Percentiles rank a stretch among this genome's conserved stretches.
Evolutionary conservation across 2,797 vertebrate genomes (phyloP).

Genomic region (Xenopus petersii): DNA sequence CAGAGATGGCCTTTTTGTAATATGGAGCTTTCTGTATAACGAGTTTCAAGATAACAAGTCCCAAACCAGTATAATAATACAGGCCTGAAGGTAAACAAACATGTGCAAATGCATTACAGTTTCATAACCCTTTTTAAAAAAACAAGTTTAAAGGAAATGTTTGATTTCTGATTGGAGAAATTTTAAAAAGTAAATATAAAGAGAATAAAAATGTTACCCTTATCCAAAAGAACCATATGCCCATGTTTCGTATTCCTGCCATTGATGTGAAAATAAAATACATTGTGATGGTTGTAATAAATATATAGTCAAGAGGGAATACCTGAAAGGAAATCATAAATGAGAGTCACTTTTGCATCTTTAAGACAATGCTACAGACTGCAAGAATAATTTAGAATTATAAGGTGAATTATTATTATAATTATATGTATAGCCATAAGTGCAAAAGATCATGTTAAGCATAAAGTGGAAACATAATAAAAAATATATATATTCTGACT

Average conservation of each 20-base stretch:
- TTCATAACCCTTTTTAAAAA: no score
- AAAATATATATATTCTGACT: neutral
- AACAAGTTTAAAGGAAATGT: no score
- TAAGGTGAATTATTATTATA: no score
- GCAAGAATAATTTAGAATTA: neutral
- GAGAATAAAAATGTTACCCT: constrained; percentile 67
- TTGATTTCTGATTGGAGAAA: no score
- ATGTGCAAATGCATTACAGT: no score
- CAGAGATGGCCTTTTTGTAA: no score
- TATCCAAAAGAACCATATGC: constrained; percentile 99
- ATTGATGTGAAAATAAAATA: constrained; percentile 98
- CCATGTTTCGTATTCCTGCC: constrained; percentile 97
- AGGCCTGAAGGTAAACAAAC: no score
- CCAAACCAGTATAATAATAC: no score
- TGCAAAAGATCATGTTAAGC: neutral
- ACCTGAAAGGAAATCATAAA: constrained; percentile 70
- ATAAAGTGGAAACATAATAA: neutral
- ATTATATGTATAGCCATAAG: no score
- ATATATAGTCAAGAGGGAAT: constrained; percentile 94
- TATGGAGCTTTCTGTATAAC: no score
- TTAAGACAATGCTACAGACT: neutral
- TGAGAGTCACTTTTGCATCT: neutral
- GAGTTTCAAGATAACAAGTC: no score
- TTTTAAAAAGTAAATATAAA: no score
- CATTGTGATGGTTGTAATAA: constrained; percentile 94